Evolutionary conservation across 2,888 invertebrate species (phyloP), one percentile per base, ranked within the genome.

Genomic region (Argyresthia goedartella): DNA sequence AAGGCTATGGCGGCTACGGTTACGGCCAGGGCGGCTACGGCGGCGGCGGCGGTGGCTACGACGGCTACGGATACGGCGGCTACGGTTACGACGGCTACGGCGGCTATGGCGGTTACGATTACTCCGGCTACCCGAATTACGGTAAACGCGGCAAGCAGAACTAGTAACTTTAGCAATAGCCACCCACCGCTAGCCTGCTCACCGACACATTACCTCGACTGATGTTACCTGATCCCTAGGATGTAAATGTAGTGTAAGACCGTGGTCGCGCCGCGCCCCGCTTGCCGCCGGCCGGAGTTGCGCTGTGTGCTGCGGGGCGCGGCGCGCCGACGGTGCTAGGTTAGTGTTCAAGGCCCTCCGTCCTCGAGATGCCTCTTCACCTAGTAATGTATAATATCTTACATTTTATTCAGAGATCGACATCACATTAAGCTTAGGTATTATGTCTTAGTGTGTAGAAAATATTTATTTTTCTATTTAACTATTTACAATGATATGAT

Each of bases 91-190:
- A 90, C 70, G 92, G 92, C 69, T 92, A 92, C 81, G 91, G 91
- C 67, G 91, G 91, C 69, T 93, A 93, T 84, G 92, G 93, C 73
- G 92, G 93, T 74, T 93, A 93, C 84, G 92, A 92, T 87, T 92
- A 92, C 88, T 90, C 92, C 77, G 92, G 91, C 88, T 93, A 93
- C 87, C 91, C 91, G 87, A 92, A 92, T 89, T 93, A 93, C 89
- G 93, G 93, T 92, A 93, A 85, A 87, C 85, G 85, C 77, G 84
- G 84, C 79, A 86, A 86, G 82, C 85, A 85, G 80, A 77, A 81
- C 75, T 85, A 85, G 74, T 71, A 63, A 36, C 59, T 59, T 66
- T 62, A 69, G 74, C 66, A 64, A n/a, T n/a, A n/a, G n/a, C n/a
- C n/a, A 66, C 71, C 72, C 69, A 66, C 59, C 71, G 76, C 73